These are phyloP conservation scores for Isurus oxyrinchus DNA, from an alignment of 2,113 vertebrate genomes.

Conservation along the genomic window DNA sequence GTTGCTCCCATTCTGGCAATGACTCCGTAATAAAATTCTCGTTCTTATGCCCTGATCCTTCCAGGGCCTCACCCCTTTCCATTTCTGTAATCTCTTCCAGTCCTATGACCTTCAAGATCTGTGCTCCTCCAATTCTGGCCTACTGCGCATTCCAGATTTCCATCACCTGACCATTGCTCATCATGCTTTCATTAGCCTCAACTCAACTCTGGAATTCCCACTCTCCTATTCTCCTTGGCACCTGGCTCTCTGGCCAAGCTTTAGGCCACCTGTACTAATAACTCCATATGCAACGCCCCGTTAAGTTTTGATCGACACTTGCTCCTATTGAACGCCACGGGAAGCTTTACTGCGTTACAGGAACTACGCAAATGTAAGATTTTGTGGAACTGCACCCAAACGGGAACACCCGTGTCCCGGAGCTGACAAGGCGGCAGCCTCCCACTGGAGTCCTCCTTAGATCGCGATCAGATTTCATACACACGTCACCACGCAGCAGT, in stretches of 20 bases:
- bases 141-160: not conserved
- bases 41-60: too few species aligned
- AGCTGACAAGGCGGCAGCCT: not conserved
- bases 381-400: not conserved
- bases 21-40: not conserved
- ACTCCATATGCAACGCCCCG: not conserved
- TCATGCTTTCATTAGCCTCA: not conserved
- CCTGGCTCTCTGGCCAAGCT: not conserved
- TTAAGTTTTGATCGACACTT: too few species aligned
- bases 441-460: not conserved
- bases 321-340: not conserved
- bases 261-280: not conserved
- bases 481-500: not conserved
- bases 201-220: not conserved
- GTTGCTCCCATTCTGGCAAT: not conserved
- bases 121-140: not conserved
- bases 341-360: not conserved
- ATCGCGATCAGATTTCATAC: not conserved
- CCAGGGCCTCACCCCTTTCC: not conserved
- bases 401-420: not conserved
- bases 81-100: not conserved
- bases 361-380: not conserved
- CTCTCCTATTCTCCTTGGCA: not conserved
- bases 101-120: too few species aligned
- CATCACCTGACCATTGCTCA: not conserved